Conservation (phyloP, 2,797 vertebrate genomes). For the Champsocephalus esox region DNA sequence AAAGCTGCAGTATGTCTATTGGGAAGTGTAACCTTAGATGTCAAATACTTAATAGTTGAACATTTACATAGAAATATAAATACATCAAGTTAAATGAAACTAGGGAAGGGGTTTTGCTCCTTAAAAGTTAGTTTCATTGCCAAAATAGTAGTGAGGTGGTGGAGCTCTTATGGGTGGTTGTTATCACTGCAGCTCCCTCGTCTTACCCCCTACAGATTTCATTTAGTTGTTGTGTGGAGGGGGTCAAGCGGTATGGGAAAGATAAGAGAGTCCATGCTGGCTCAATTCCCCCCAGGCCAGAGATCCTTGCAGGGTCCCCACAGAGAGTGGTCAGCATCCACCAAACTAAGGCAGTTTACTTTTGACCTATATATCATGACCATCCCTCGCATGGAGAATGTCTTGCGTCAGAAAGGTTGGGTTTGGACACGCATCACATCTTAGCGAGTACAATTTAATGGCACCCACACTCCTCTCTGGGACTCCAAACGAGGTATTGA, state of each 20-base stretch:
- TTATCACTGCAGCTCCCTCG: slow-evolving; percentile 68
- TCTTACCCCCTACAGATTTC: slow-evolving; percentile 73
- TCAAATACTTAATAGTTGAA: background rate
- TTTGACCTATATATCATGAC: slow-evolving; percentile 79
- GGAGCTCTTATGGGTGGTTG: slow-evolving; percentile 62
- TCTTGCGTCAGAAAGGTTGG: slow-evolving; percentile 61
- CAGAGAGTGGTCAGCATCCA: slow-evolving; percentile 72
- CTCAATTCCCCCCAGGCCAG: slow-evolving; percentile 81
- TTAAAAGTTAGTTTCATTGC: slow-evolving; percentile 58
- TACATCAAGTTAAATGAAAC: slow-evolving; percentile 22
- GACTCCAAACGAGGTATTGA: slow-evolving; percentile 70
- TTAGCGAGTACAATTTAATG: slow-evolving; percentile 65
- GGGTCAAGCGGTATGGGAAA: slow-evolving; percentile 78
- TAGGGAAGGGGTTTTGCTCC: slow-evolving; percentile 18
- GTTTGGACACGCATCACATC: slow-evolving; percentile 62
- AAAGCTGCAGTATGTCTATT: background rate
- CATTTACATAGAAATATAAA: slow-evolving; percentile 15
- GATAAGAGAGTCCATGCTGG: slow-evolving; percentile 85
- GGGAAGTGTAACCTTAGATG: background rate
- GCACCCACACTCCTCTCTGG: slow-evolving; percentile 54
- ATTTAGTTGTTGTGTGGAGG: slow-evolving; percentile 81
- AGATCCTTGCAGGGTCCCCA: slow-evolving; percentile 65
- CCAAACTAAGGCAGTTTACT: slow-evolving; percentile 65
- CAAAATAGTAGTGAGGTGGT: slow-evolving; percentile 63
- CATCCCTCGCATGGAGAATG: slow-evolving; percentile 52